Base-by-base conservation (phyloP, 2,113 vertebrate species). In the Axis porcinus region DNA sequence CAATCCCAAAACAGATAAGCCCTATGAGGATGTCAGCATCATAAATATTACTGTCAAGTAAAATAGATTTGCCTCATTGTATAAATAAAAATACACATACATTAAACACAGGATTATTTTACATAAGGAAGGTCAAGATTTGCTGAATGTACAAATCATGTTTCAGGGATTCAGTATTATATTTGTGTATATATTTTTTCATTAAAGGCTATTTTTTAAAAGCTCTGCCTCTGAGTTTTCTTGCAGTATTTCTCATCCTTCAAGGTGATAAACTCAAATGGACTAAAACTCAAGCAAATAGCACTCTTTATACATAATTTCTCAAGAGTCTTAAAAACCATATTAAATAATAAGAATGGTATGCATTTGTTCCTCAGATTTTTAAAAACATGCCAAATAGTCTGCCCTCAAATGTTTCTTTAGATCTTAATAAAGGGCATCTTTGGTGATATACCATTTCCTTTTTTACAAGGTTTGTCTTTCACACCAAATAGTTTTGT, bases 1-100 rank as follows among this genome's bases (percentile, higher is more conserved):
- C 50, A 99, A 99, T 98, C 99, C 99, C 94, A 99, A 99, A 98
- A 99, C 99, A 0, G 99, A 99, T 98, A 99, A 99, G 95, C 99
- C 99, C 1, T 99, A 99, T 30, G 99, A 99, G 97, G 99, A 99
- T 98, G 99, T 99, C 99, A 99, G 99, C 98, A 99, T 99, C 96
- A 99, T 99, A 98, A 99, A 99, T 98, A 99, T 99, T 98, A 99
- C 99, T 91, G 98, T 99, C 79, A 99, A 99, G 96, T 99, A 99
- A 99, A 90, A 19, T 1, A 87, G 25, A 50, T 0, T 55, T 64
- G 57, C 96, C 45, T 96, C 62, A 93, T 45, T 91, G 78, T 94
- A 17, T 33, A 94, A 82, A 89, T 94, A 81, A 91, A 95, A 91
- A 60, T 67, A 54, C 36, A 86, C 21, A 40, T 62, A 90, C 30